Evolutionary conservation across 2,113 vertebrate genomes (phyloP), one percentile per base, ranked within the genome.

Genomic region (Gadus chalcogrammus): DNA sequence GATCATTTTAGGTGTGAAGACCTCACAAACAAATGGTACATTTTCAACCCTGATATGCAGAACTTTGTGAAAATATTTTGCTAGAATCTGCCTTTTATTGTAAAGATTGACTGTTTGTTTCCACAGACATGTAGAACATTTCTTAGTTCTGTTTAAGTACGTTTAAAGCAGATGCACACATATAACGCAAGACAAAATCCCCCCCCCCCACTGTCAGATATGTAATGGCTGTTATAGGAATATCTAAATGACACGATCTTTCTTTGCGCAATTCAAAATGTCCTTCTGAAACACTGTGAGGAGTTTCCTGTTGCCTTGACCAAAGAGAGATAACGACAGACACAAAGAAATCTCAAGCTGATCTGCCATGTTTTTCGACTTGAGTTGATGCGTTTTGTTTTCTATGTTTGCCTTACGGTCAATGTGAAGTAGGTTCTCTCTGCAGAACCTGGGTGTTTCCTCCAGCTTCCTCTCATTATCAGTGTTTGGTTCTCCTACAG

Each of bases 281-380:
- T 62, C 67, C 74, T 78, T 64, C 59, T 59, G 61, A 67, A 62
- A 78, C 77, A 73, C 79, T 78, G 79, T 83, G 79, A 73, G 74
- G 70, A 72, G 68, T 69, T 66, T 72, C 53, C 74, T 65, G 81
- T 74, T 81, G 81, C 81, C 79, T 82, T 83, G 76, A 86, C 84
- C 81, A 83, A 84, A 86, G 84, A 86, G 71, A 56, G 60, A 65
- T 67, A 74, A 62, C 5, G 52, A 67, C 68, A 75, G 76, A 70
- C 65, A 67, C 28, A 62, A 60, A 70, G 61, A 75, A 75, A 71
- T 75, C 61, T 35, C 58, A 62, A 59, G 17, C 66, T 75, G 70
- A 63, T 71, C 73, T 77, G 83, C 83, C 80, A 82, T 85, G 42
- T 48, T 48, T 48, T 48, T 48, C 2, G 11, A 48, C 8, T 12